Conservation (phyloP, 2,113 vertebrate genomes). For the Colius striatus region DNA sequence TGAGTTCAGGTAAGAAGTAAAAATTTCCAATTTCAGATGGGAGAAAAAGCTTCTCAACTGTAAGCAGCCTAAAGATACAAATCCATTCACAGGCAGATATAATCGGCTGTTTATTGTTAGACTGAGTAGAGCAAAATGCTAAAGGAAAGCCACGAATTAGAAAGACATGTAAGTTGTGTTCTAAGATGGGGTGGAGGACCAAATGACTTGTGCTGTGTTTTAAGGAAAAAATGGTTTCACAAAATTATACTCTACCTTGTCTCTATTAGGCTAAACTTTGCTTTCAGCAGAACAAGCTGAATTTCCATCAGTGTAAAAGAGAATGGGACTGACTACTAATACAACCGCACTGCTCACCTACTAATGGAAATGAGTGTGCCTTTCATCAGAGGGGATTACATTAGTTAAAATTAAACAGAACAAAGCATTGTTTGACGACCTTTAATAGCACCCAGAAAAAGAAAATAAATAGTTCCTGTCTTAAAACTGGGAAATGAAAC, state of each 20-base stretch:
- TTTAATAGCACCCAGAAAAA: background rate
- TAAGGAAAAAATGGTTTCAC: background rate
- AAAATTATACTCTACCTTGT: background rate
- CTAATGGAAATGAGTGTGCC: background rate
- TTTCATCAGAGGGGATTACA: background rate
- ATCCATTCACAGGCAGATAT: background rate
- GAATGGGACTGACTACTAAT: conserved; percentile 1
- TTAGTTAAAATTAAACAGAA: conserved; percentile 29
- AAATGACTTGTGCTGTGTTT: background rate
- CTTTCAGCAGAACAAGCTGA: background rate
- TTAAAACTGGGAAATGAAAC: background rate
- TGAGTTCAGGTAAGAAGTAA: no score
- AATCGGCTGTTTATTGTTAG: background rate
- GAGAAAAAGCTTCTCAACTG: background rate
- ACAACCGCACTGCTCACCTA: background rate
- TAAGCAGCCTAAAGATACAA: background rate
- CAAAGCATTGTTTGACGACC: background rate
- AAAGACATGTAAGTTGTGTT: background rate
- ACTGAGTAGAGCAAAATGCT: background rate
- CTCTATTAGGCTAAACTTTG: background rate
- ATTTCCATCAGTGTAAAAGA: background rate
- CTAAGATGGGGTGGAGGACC: background rate
- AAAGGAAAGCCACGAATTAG: background rate
- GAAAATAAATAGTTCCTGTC: background rate
- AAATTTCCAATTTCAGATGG: no score